Base-by-base conservation (phyloP, 2,888 invertebrate genomes). In the Limnephilus auricula region DNA sequence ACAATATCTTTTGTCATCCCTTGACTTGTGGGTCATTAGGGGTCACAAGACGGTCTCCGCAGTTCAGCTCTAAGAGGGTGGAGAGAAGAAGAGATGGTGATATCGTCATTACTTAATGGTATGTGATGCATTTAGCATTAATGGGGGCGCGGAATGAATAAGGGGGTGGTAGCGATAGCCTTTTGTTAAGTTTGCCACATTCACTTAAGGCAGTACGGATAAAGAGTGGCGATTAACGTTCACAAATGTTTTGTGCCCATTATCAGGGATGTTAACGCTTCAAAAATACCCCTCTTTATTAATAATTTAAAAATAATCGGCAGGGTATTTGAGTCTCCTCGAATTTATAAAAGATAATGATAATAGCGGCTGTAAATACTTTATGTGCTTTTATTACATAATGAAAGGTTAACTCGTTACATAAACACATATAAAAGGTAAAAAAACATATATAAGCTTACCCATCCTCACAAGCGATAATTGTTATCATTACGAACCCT, bases 41-140 rank as follows among this genome's bases (percentile, higher is more conserved):
- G 89, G 89, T 84, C 84, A 79, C 82, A 89, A 87, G 89, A 65
- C 65, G 80, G 79, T 65, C 65, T 88, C 45, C 89, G 79, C 50
- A 50, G 84, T 40, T 83, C 79, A 78, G n/a, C n/a, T n/a, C n/a
- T n/a, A n/a, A 86, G 79, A 85, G 90, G 91, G 91, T 78, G 37
- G 87, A 91, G 90, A 82, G 90, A 25, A 82, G 90, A 89, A 90
- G 91, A 91, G 90, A 90, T 91, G 91, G 89, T 91, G 90, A 91
- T 92, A 92, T 84, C 92, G 80, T 90, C 92, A 91, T 92, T 92
- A 92, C 92, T 92, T 92, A 92, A 92, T 92, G 92, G 92, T 91
- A 92, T 91, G 92, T 91, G 92, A 91, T 92, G 92, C 92, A 92
- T 92, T 92, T 92, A 91, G 91, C 91, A 91, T 82, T 92, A 92